Percentiles rank a stretch among this genome's conserved stretches.
phyloP scores from a whole-genome alignment of 1,140 invertebrate genomes.

The Cydia amplana region DNA sequence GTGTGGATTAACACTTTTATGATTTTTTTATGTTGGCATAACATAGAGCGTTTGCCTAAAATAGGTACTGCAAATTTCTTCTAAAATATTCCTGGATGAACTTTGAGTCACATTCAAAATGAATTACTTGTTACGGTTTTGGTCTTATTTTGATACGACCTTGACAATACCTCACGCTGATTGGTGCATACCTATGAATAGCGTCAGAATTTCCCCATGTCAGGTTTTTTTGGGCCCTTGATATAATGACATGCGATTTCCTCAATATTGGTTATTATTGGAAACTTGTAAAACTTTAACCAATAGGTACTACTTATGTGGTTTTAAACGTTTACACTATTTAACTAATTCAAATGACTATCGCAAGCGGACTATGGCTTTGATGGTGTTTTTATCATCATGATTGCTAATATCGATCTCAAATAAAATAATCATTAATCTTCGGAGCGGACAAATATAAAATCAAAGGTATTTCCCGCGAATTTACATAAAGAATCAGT shows the following conservation, averaged over 20 bases:
- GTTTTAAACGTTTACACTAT: neutral
- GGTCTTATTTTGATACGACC: too few relatives aligned
- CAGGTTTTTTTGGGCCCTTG: too few relatives aligned
- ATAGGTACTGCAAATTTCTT: neutral
- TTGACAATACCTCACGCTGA: too few relatives aligned
- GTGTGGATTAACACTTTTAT: constrained; percentile 18
- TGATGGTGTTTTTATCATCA: neutral
- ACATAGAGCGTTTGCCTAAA: neutral
- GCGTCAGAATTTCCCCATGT: too few relatives aligned
- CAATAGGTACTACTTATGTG: too few relatives aligned
- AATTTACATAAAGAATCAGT: neutral
- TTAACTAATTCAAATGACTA: neutral
- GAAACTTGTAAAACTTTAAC: too few relatives aligned
- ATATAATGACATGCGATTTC: too few relatives aligned
- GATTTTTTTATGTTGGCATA: neutral
- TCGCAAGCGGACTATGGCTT: neutral
- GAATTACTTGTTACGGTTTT: neutral
- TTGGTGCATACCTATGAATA: too few relatives aligned
- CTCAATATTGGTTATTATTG: too few relatives aligned
- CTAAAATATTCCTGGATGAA: too few relatives aligned
- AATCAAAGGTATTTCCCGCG: constrained; percentile 1
- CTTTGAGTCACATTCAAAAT: too few relatives aligned
- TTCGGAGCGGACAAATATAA: constrained; percentile 3
- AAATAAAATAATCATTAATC: constrained; percentile 13
- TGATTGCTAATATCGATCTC: neutral